phyloP scores from a whole-genome alignment of 2,797 vertebrate species.

The Cheirogaleus major region DNA sequence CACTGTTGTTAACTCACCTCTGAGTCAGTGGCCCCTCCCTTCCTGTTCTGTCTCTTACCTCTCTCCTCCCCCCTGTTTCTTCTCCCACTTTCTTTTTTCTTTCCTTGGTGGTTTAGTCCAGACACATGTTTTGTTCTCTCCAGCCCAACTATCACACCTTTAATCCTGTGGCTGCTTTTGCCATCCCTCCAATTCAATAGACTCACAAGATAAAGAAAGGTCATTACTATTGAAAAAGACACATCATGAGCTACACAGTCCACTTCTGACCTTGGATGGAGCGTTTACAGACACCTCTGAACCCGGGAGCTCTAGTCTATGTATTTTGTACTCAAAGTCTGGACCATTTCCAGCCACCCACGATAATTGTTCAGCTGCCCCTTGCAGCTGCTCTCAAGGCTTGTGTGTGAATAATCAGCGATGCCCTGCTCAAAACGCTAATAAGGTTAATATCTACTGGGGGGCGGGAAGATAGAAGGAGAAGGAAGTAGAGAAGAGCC shows the following conservation, averaged over 20 bases:
- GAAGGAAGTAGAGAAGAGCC: not conserved
- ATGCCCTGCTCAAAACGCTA: constrained; percentile 14
- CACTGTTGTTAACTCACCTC: not conserved
- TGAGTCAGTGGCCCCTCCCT: not conserved
- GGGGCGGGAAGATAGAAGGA: not conserved
- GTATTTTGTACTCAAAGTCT: not conserved
- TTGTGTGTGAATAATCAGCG: not conserved
- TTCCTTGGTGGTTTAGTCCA: not conserved
- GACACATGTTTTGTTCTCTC: not conserved
- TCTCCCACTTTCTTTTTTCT: not conserved
- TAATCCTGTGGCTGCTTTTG: not conserved
- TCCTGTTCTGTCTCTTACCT: not conserved
- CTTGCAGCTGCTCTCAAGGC: constrained; percentile 39
- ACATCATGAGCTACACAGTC: not conserved
- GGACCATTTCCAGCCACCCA: not conserved
- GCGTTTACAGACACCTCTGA: not conserved
- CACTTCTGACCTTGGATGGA: not conserved
- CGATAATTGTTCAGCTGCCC: constrained; percentile 29
- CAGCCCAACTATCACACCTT: not conserved
- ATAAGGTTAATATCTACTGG: constrained; percentile 59
- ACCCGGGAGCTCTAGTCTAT: not conserved
- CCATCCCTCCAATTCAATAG: not conserved
- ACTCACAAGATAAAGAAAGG: not conserved
- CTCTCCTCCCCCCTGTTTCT: not conserved
- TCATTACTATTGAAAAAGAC: not conserved